Base-by-base conservation (phyloP, 2,113 vertebrate genomes). In the Epinephelus cyanopodus region DNA sequence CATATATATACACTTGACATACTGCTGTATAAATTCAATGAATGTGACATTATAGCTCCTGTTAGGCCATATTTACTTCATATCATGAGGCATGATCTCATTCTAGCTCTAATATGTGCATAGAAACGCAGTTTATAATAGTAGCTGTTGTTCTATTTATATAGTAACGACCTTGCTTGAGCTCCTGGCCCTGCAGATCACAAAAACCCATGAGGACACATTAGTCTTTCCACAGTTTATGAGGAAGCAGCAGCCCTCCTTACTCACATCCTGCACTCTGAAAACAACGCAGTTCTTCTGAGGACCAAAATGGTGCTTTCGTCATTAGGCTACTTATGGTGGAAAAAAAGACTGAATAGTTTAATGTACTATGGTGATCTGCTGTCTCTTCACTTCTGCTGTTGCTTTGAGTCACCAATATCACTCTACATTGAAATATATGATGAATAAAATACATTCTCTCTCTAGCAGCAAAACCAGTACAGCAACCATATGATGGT, bases 201-300 rank as follows among this genome's bases (percentile, higher is more conserved):
- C 71, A 77, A 78, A 68, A 84, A 62, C 62, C 84, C 84, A 79
- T 57, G 10, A 79, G 82, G 88, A 81, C 77, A 62, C 77, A 82
- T 86, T 79, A 52, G 74, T 71, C 81, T 82, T 50, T 82, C 77
- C 53, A 68, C 73, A 48, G 84, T 78, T 81, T 75, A 61, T 21
- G 74, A 75, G 69, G 53, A 67, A 61, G 73, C 73, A 57, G 65
- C 54, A 10, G 81, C 27, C 14, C 47, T 56, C 57, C 42, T 74
- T 66, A 0, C 57, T 84, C 76, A 74, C 29, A 47, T 18, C 50
- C 74, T 47, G 68, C 79, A 45, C 77, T 84, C 69, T 53, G 54
- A 68, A 64, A 69, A 73, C 21, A 62, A 56, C 17, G 15, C 27
- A 6, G n/a, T 58, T 71, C 61, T 79, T 45, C 54, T 53, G 18